Conservation (phyloP, 2,113 vertebrate species). For the Micronycteris hirsuta region DNA sequence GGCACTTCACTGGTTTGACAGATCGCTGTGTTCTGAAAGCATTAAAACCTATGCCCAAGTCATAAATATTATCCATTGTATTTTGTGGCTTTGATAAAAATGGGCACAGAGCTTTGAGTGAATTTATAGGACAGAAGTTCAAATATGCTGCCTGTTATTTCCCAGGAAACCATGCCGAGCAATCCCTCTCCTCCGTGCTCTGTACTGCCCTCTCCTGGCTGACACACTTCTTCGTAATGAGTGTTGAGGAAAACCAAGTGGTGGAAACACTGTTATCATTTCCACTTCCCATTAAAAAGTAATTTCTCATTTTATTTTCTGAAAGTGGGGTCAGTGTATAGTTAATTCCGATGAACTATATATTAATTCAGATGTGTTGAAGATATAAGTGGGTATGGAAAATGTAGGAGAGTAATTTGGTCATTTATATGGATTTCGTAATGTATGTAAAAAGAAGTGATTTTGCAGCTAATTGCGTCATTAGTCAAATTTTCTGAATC, state of each 20-base stretch:
- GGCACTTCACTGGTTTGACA: slow-evolving; percentile 20
- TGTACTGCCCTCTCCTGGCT: slow-evolving; percentile 45
- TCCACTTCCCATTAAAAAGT: slow-evolving; percentile 32
- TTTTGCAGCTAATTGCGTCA: slow-evolving; percentile 53
- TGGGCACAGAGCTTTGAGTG: background rate
- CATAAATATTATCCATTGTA: background rate
- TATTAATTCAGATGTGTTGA: slow-evolving; percentile 34
- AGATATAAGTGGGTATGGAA: slow-evolving; percentile 20
- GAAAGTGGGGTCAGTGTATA: background rate
- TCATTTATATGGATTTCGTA: slow-evolving; percentile 44
- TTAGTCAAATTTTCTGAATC: slow-evolving; percentile 55
- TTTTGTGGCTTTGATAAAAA: slow-evolving; percentile 28
- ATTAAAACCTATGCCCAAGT: background rate
- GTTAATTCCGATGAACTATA: background rate
- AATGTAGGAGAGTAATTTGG: slow-evolving; percentile 41
- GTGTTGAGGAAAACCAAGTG: background rate
- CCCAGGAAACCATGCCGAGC: background rate
- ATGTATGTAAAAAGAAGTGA: slow-evolving; percentile 49
- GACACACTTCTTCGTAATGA: background rate
- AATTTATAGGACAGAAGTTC: background rate
- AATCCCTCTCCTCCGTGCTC: background rate
- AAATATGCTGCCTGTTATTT: slow-evolving; percentile 16
- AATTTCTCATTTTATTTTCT: slow-evolving; percentile 36
- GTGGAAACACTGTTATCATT: background rate
- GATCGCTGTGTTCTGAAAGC: background rate